phyloP scores from a whole-genome alignment of 1,140 invertebrate genomes.

The Ptiloglossa arizonensis region DNA sequence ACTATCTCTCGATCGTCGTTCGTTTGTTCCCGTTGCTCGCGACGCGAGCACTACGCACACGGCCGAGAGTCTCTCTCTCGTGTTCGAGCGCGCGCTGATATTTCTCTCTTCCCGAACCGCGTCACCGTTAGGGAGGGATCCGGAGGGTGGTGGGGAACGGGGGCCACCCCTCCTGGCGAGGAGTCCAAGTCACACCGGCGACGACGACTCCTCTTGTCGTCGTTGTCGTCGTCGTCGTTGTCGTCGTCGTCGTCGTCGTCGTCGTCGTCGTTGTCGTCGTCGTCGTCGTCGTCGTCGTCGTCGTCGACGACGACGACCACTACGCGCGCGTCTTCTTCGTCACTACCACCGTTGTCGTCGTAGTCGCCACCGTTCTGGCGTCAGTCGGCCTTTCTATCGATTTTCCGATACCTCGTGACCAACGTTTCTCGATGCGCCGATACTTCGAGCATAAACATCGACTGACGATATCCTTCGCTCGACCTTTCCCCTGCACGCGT shows the following conservation, averaged over 20 bases:
- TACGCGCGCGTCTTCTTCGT: neutral
- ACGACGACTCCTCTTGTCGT: no score
- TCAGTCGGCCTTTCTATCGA: slow-evolving; percentile 78
- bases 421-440: slow-evolving; percentile 74
- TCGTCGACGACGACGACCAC: slow-evolving; percentile 14
- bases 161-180: slow-evolving; percentile 37
- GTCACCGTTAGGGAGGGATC: no score
- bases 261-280: slow-evolving; percentile 1
- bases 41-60: neutral
- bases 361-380: slow-evolving; percentile 57
- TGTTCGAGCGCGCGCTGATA: neutral
- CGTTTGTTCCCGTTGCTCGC: neutral
- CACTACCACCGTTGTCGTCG: slow-evolving; percentile 20
- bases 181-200: slow-evolving; percentile 38
- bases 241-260: no score
- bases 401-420: slow-evolving; percentile 80
- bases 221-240: slow-evolving; percentile 23
- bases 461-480: no score
- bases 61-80: neutral
- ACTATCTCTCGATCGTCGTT: neutral
- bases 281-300: neutral
- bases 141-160: no score
- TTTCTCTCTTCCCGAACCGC: no score
- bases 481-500: no score
- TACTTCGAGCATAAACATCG: slow-evolving; percentile 73